These are phyloP conservation scores for Ostrea edulis DNA, from an alignment of 1,140 invertebrate genomes.

Conservation along the genomic window DNA sequence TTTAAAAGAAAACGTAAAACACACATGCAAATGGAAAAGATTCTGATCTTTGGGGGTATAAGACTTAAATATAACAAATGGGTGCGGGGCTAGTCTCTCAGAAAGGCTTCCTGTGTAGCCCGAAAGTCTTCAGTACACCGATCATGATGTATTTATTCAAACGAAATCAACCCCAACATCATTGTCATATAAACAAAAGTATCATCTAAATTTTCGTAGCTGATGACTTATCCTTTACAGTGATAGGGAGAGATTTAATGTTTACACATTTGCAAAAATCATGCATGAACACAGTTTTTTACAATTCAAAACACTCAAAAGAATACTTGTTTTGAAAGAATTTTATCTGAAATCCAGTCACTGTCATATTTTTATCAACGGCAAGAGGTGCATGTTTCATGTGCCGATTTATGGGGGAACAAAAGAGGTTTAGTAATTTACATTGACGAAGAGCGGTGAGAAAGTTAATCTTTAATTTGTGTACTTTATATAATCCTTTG, in stretches of 20 bases:
- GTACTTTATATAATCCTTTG: background rate
- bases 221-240: background rate
- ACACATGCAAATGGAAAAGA: background rate
- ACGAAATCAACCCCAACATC: background rate
- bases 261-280: background rate
- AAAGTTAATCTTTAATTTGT: conserved; percentile 30
- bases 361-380: background rate
- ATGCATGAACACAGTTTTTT: background rate
- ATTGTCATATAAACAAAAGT: background rate
- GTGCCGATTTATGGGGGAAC: background rate
- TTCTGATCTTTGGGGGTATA: background rate
- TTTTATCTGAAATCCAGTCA: background rate
- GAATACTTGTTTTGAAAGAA: background rate
- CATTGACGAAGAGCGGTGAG: background rate
- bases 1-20: no score
- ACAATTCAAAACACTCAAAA: conserved; percentile 10
- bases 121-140: background rate
- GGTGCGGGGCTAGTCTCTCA: background rate
- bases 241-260: background rate
- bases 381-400: background rate
- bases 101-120: background rate
- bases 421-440: background rate
- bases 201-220: background rate
- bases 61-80: background rate
- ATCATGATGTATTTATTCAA: background rate